Base-by-base conservation (phyloP, 1,140 invertebrate species). In the Carposina sasakii region DNA sequence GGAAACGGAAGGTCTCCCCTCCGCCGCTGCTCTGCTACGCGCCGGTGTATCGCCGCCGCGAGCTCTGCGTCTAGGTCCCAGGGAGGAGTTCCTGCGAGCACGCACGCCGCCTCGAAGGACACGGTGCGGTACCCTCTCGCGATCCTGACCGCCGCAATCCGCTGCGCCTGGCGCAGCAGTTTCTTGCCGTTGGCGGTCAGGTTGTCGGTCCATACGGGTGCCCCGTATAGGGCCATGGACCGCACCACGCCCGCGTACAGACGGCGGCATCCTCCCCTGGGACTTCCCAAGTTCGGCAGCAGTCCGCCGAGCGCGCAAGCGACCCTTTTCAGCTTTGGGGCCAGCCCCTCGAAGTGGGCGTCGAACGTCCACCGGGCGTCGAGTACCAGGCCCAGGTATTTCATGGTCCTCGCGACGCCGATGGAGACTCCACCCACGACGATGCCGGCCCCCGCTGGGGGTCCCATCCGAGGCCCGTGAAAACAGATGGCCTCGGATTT, bases 251-350 rank as follows among this genome's bases (percentile, higher is more conserved):
- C n/a, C 1, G 44, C 13, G 13, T 20, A 46, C 28, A 46, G 44
- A 2, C 26, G 44, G 4, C 44, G 22, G 44, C 44, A 46, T 17
- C 28, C 13, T 2, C 10, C 44, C 12, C 26, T 34, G 13, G 44
- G 45, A 9, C 45, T 34, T 37, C 45, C 45, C 1, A 48, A 12
- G 15, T 48, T 48, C 2, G 45, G 45, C 15, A 48, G 45, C 15
- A 53, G 16, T 15, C 51, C 37, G 54, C 67, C 56, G 31, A 45
- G 28, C 6, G 43, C 28, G 22, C 43, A 26, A 43, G 41, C 41
- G 1, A 26, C 24, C 1, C 12, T 20, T 5, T 33, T 23, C 10
- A 45, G 17, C 12, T 19, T 30, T 5, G 43, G 43, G 2, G 30
- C 30, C 12, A 45, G 19, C 10, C 17, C n/a, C 13, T n/a, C 5